Evolutionary conservation across 2,113 vertebrate genomes (phyloP), one percentile per base, ranked within the genome.

Genomic region (Hippocampus mohnikei): DNA sequence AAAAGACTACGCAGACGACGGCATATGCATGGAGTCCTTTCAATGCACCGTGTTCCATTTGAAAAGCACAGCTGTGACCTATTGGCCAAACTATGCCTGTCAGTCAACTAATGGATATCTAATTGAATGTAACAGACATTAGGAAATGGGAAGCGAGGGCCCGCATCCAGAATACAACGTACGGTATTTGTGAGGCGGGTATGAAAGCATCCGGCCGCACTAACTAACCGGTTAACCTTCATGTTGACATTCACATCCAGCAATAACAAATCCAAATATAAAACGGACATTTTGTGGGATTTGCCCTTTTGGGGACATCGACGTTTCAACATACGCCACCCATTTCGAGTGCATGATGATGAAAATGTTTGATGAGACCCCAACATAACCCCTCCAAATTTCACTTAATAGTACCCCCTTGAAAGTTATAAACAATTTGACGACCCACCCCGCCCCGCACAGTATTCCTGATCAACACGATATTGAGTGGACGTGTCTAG

Each of bases 81-180:
- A 70, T 80, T 69, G 79, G 58, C 56, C 78, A 78, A 79, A 41
- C 83, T 67, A 74, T 83, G 84, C 86, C 71, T 84, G 81, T 77
- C 58, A 77, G 73, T 77, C 70, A 84, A 83, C 78, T 86, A 89
- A 90, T 88, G 89, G 85, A 84, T 33, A 50, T 68, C n/a, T 86
- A 89, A 92, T 89, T 41, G 21, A 85, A 89, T 89, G 88, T 88
- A 83, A 82, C 21, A 76, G 78, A 77, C 82, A 81, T 85, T 79
- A 84, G 80, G 70, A 76, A 83, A 82, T 79, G 75, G 79, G 83
- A 79, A 75, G 23, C 52, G 55, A 65, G 66, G 77, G 73, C 52
- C 41, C 15, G 13, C 41, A 18, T 65, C 41, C 63, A 46, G 33
- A 23, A 41, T 42, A 12, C 18, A 63, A 23, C n/a, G 40, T 23